Evolutionary conservation across 1,140 invertebrate species (phyloP), one percentile per base, ranked within the genome.

Genomic region (Heterodera carotae): DNA sequence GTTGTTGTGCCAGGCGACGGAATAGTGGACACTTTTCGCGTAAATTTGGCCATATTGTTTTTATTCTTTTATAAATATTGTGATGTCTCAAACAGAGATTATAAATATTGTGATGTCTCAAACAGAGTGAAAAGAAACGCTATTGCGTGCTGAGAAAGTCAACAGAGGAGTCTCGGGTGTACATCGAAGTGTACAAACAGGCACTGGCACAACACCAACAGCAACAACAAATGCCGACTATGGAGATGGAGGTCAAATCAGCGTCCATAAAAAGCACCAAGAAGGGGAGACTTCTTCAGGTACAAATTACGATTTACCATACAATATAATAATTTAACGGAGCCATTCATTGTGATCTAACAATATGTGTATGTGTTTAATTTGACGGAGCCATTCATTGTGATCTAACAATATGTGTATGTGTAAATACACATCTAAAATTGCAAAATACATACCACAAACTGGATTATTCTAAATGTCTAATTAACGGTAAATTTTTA

Each of bases 231-330:
- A 60, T 75, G 29, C 78, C 74, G 7, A 31, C 67, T 15, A 62
- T 74, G 72, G 72, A 64, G 48, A 59, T 83, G 29, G 83, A 80
- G 27, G 73, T 83, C 34, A 85, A 85, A 76, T 59, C 69, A 25
- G 83, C 83, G 10, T 31, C 39, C n/a, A 25, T 79, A n/a, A 82
- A 85, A 60, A 83, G 77, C 12, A 83, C 85, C n/a, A 84, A 84
- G 62, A 80, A 82, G 29, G 62, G 80, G 18, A 82, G 69, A 62
- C 76, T 85, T 33, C 70, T 85, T 53, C 80, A 85, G 59, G 73
- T 84, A 4, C 25, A 27, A 6, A 29, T 22, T 7, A 22, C 31
- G 33, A 3, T 31, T 31, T 34, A 66, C 27, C 62, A 1, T 25
- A 10, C 60, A 18, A 31, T 1, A 62, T 27, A 31, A 56, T 18